Evolutionary conservation across 2,888 invertebrate genomes (phyloP), one percentile per base, ranked within the genome.

Genomic region (Auanema sp.): DNA sequence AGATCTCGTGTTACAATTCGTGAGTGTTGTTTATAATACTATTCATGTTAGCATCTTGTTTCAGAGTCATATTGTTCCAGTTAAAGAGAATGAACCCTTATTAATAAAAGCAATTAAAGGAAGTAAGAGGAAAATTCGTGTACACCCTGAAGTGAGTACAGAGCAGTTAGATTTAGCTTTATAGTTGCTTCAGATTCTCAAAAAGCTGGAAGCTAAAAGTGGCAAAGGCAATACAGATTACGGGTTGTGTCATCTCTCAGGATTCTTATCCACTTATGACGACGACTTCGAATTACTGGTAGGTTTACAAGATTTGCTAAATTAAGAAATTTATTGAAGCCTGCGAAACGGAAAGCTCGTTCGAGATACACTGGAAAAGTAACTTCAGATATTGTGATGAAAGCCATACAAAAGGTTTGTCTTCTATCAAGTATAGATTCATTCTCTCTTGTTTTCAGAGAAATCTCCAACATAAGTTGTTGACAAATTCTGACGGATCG

Each of bases 221-320:
- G 68, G 66, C 21, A 58, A 64, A n/a, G 47, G 53, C 6, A 62
- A 60, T 21, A 55, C 60, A n/a, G 56, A 65, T 14, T 6, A 64
- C 1, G 77, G 73, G 1, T 43, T 77, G 41, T 71, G 75, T 40
- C 56, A 68, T 14, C 50, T 80, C 11, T 62, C 62, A 10, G 79
- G 79, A 6, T 64, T 69, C 14, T 71, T 80, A 14, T 71, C 71
- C 14, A 71, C 71, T 33, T 79, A 75, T 56, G 74, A 80, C 60
- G 78, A 80, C 60, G 62, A 65, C 2, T 71, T 74, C 55, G 64
- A 77, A 52, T 51, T 80, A 18, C 16, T 51, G 61, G 72, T 64
- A 41, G 43, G 54, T 1, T 52, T 12, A 52, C 10, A 47, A 5
- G 21, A 5, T 47, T 47, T 47, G 2, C 53, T 23, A 16, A 52